Base-by-base conservation (phyloP, 2,797 vertebrate species). In the Cyclopterus lumpus region DNA sequence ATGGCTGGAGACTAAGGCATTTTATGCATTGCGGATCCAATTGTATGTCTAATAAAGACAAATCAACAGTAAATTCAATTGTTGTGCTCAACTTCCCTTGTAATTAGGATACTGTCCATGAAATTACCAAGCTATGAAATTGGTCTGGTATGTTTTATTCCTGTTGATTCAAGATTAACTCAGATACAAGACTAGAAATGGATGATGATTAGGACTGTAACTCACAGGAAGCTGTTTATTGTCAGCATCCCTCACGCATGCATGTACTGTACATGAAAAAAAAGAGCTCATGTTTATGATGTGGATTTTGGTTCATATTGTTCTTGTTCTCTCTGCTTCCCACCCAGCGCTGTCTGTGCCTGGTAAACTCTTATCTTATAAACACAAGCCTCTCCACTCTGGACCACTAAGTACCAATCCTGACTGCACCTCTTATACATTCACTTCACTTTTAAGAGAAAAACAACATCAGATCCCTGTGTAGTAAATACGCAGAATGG, bases 371-470 rank as follows among this genome's bases (percentile, higher is more conserved):
- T 90, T 89, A 91, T 92, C 90, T 90, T 87, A 84, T 89, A 89
- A 89, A 82, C 46, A 53, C 87, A 80, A 65, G 8, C 55, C 40
- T 82, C 55, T 72, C 62, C 34, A 75, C 61, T 77, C 71, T 53
- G 77, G 71, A 83, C 79, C 89, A 91, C 75, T 53, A 84, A 60
- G 75, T 80, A 62, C 60, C 78, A 73, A 74, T 81, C 81, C 74
- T 77, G 71, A 63, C 70, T 84, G 92, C 91, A 93, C 91, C 92
- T 93, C 90, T 88, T 92, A 87, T 89, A 76, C 82, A 59, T 67
- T 85, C 73, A 72, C 76, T 91, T 87, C 67, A 92, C 92, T 91
- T 93, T 94, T 92, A 90, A 93, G 93, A 85, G 67, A 88, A 82
- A 88, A 93, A 91, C 85, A 77, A 77, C 82, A 88, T 85, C 75